phyloP scores from a whole-genome alignment of 1,140 invertebrate genomes.

The Matsumurasca onukii region DNA sequence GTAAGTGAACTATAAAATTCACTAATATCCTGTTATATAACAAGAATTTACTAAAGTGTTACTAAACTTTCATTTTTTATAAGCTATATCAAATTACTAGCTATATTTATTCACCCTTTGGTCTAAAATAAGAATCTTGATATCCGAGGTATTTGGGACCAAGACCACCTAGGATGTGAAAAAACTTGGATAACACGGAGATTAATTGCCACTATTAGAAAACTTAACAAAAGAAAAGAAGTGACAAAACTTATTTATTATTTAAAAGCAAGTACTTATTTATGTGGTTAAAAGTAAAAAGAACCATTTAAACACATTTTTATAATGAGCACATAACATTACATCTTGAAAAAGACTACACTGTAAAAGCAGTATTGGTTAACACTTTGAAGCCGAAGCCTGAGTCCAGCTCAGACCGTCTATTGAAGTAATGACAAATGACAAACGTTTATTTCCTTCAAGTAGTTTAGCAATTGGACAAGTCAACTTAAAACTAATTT shows the following conservation, averaged over 20 bases:
- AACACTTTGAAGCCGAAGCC: too few species aligned
- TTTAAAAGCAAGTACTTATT: neutral
- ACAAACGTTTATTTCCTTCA: too few species aligned
- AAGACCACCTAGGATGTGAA: too few species aligned
- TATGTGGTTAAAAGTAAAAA: neutral
- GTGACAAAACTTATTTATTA: too few species aligned
- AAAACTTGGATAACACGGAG: too few species aligned
- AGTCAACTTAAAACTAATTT: too few species aligned
- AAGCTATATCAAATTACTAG: neutral
- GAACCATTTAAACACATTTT: neutral
- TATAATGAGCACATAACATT: neutral
- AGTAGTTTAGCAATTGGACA: too few species aligned
- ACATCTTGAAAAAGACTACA: too few species aligned
- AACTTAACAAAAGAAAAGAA: neutral
- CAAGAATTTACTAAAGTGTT: neutral
- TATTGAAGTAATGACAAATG: too few species aligned
- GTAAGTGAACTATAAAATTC: neutral
- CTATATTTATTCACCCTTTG: neutral
- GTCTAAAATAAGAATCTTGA: neutral
- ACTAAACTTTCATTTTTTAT: neutral
- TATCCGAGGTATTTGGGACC: neutral
- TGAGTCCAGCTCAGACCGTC: too few species aligned
- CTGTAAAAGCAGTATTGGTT: neutral
- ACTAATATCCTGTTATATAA: neutral
- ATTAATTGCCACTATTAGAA: neutral